These are phyloP conservation scores for Oopsacas minuta DNA, from an alignment of 37 sponge, comb jelly and placozoan species.

Conservation along the genomic window DNA sequence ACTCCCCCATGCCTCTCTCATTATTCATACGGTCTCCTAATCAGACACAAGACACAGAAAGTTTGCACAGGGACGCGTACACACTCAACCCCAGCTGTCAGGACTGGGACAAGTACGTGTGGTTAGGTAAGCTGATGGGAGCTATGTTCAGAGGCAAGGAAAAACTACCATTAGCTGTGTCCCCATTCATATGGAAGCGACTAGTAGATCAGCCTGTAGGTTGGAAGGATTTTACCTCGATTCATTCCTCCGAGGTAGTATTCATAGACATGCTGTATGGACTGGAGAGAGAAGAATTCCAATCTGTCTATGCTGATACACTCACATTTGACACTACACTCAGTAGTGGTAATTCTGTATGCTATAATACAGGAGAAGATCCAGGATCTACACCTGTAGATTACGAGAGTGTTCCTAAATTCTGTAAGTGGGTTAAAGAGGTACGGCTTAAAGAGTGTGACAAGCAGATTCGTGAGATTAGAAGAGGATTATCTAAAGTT, in stretches of 20 bases:
- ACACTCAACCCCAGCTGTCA: constrained; percentile 69
- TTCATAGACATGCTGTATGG: constrained; percentile 60
- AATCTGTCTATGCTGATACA: constrained; percentile 37
- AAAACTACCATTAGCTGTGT: constrained; percentile 56
- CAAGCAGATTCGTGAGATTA: constrained; percentile 45
- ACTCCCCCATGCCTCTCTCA: constrained; percentile 45
- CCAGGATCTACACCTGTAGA: constrained; percentile 40
- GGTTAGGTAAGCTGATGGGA: constrained; percentile 80
- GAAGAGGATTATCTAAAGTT: constrained; percentile 43
- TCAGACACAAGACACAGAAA: constrained; percentile 76
- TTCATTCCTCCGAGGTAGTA: constrained; percentile 68
- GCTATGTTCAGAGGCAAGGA: constrained; percentile 67
- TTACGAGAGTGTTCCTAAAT: constrained; percentile 49
- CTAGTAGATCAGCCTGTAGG: constrained; percentile 63
- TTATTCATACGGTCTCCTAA: constrained; percentile 79
- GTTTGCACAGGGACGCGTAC: constrained; percentile 65
- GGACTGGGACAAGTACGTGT: constrained; percentile 33
- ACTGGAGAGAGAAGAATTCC: constrained; percentile 51
- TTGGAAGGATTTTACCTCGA: constrained; percentile 69
- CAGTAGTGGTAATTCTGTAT: constrained; percentile 46
- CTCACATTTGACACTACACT: constrained; percentile 60
- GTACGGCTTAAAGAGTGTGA: constrained; percentile 50
- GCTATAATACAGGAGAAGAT: constrained; percentile 26
- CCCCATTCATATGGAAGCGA: constrained; percentile 85
- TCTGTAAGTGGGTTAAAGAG: constrained; percentile 49